Base-by-base conservation (phyloP, 2,888 invertebrate species). In the Salticus scenicus region DNA sequence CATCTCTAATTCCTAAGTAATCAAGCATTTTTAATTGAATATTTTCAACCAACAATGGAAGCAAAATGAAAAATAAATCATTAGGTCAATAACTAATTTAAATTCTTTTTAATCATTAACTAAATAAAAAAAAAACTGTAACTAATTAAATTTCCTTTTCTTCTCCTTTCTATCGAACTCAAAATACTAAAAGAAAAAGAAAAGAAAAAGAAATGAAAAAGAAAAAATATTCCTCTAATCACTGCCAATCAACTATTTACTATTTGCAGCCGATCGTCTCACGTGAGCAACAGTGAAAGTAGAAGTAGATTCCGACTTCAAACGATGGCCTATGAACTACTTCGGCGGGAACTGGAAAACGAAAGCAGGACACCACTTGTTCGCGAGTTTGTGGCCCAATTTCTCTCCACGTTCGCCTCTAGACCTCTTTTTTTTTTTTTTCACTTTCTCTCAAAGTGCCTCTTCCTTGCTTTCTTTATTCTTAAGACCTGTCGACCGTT, bases 281-380 rank as follows among this genome's bases (percentile, higher is more conserved):
- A 67, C 67, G 67, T 67, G 67, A 67, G 10, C 33, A 28, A 24
- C 31, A 20, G 67, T 28, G 37, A 67, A 67, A 67, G 67, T 67
- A 67, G 67, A 67, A 66, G 66, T 66, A 66, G 30, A 66, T 66
- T 74, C 37, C 57, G 63, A 51, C 63, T 63, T 63, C 28, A 57
- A 10, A n/a, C 74, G 64, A 75, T 81, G 81, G 81, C 81, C 81
- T 81, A 81, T 81, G 81, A 81, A 81, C 81, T 81, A 81, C 81
- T 81, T 75, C 42, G 74, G 63, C 47, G 51, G 51, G 67, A 70
- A 70, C 70, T 70, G 70, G 75, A 70, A 70, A 81, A 81, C 69
- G 81, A 81, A 81, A 81, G 75, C 81, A 75, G 81, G 81, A n/a
- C 78, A 64, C 77, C 80, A 80, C 80, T 72, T 80, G 80, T 74